Evolutionary conservation across 2,113 vertebrate genomes (phyloP).

Genomic region (Ellobius talpinus): DNA sequence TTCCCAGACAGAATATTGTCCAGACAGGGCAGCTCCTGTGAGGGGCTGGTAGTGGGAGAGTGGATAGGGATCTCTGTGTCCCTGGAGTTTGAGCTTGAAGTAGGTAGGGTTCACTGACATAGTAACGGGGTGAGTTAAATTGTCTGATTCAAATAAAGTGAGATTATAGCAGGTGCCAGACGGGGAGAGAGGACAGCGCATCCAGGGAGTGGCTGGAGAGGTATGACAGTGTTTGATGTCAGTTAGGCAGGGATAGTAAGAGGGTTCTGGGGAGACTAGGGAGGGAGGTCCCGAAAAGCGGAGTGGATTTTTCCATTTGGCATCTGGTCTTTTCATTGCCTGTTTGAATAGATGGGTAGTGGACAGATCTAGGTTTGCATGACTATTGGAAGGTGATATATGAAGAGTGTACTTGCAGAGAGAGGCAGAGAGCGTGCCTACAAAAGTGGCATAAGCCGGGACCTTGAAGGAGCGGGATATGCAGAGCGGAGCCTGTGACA

Average conservation of each 20-base stretch:
- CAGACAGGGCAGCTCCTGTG: not conserved
- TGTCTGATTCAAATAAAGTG: not conserved
- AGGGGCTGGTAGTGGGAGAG: not conserved
- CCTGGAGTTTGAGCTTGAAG: not conserved
- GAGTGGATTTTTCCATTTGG: not conserved
- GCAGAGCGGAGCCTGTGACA: not conserved
- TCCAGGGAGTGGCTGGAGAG: constrained; percentile 13
- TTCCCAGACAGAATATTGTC: constrained; percentile 20
- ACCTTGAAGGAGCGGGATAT: not conserved
- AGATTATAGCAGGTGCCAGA: not conserved
- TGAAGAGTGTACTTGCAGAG: not conserved
- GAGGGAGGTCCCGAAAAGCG: not conserved
- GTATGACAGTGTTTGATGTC: not conserved
- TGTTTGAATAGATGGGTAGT: not conserved
- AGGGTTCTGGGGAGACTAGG: not conserved
- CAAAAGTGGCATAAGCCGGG: not conserved
- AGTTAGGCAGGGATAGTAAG: not conserved
- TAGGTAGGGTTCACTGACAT: not conserved
- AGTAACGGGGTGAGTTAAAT: not conserved
- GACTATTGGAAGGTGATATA: not conserved
- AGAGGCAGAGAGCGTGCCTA: not conserved
- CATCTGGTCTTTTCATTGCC: not conserved
- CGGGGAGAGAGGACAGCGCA: not conserved
- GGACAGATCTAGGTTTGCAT: constrained; percentile 2
- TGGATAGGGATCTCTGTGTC: not conserved